Conservation (phyloP, 2,113 vertebrate species). For the Gambusia holbrooki region DNA sequence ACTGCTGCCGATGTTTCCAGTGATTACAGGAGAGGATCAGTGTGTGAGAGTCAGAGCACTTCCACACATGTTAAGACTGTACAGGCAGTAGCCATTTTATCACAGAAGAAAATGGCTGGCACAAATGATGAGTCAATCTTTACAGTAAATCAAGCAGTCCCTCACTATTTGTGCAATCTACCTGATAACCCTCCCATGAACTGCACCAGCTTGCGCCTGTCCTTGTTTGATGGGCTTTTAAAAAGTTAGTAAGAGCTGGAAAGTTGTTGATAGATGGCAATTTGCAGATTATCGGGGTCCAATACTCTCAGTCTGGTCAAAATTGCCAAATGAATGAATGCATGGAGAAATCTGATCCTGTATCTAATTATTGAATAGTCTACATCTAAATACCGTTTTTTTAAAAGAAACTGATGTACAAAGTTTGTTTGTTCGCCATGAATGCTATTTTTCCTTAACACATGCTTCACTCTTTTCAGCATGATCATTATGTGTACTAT, state of each 20-base stretch:
- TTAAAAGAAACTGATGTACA: neutral
- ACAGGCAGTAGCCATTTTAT: slow-evolving; percentile 48
- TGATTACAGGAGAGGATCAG: slow-evolving; percentile 14
- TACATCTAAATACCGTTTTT: neutral
- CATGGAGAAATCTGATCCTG: slow-evolving; percentile 5
- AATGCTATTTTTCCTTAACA: slow-evolving; percentile 76
- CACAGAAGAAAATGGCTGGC: slow-evolving; percentile 25
- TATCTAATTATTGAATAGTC: neutral
- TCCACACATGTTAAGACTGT: slow-evolving; percentile 4
- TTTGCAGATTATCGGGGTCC: neutral
- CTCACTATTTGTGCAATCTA: slow-evolving; percentile 28
- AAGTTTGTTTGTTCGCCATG: neutral
- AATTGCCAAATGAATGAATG: slow-evolving; percentile 8
- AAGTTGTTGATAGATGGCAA: neutral
- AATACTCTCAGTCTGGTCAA: neutral
- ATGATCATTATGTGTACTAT: slow-evolving; percentile 99
- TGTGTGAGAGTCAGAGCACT: slow-evolving; percentile 3
- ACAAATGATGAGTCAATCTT: slow-evolving; percentile 61
- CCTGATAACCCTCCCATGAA: slow-evolving; percentile 4
- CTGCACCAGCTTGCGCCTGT: neutral
- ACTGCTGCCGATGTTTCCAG: slow-evolving; percentile 39
- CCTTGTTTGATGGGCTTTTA: slow-evolving; percentile 3
- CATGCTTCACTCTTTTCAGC: slow-evolving; percentile 91
- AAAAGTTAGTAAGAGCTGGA: slow-evolving; percentile 1
- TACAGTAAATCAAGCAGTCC: slow-evolving; percentile 33